A percentile compares a stretch with the other conserved stretches of the same genome.
phyloP scores from a whole-genome alignment of 2,797 vertebrate genomes.

The Eulemur rubriventer region DNA sequence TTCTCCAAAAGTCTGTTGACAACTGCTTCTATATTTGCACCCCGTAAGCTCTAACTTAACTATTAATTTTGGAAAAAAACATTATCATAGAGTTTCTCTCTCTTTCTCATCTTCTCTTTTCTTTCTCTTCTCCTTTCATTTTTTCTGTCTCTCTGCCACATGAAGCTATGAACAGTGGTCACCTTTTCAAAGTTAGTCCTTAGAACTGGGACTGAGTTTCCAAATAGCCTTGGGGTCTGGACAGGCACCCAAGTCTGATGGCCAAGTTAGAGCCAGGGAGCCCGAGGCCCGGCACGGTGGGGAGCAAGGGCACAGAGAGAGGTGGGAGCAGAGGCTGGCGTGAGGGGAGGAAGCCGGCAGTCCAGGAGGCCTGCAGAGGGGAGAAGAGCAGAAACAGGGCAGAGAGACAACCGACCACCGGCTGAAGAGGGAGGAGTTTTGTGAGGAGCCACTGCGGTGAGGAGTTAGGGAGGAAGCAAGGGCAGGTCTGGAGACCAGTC shows the following conservation, averaged over 20 bases:
- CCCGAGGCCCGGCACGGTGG: rapidly evolving
- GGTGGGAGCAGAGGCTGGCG: rapidly evolving
- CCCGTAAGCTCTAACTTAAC: neutral
- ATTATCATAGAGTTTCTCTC: neutral
- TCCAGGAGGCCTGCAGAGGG: neutral
- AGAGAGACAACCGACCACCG: neutral
- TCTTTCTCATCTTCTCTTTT: neutral
- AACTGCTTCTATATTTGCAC: neutral
- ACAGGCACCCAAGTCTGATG: neutral
- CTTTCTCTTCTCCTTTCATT: neutral
- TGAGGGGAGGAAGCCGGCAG: neutral
- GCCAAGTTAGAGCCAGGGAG: neutral
- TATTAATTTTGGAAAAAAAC: neutral
- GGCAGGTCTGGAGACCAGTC: neutral
- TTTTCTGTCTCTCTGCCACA: neutral
- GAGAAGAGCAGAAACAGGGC: neutral
- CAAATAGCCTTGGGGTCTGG: neutral
- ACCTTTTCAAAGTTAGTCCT: neutral
- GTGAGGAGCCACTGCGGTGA: neutral
- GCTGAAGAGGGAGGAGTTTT: neutral
- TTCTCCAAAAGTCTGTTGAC: neutral
- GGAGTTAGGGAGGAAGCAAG: neutral
- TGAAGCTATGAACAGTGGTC: neutral
- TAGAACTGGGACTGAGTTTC: neutral
- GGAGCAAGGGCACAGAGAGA: neutral